phyloP scores from a whole-genome alignment of 2,888 invertebrate genomes.

The Chymomyza fuscimana region DNA sequence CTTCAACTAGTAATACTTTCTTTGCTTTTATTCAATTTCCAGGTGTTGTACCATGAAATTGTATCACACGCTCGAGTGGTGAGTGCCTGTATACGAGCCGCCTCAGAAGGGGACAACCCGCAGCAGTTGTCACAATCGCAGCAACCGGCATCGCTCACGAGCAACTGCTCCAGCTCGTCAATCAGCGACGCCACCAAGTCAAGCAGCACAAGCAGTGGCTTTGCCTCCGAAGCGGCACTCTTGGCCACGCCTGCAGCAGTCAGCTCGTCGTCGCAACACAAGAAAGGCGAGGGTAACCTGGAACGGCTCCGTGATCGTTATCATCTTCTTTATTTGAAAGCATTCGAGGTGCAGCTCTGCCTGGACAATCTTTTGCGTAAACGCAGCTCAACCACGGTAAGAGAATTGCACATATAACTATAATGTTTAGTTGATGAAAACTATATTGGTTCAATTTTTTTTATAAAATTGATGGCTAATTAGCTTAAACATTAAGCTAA shows the following conservation, averaged over 20 bases:
- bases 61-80: constrained; percentile 94
- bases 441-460: not conserved
- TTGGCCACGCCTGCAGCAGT: constrained; percentile 1
- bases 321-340: constrained; percentile 93
- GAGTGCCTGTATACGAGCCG: constrained; percentile 87
- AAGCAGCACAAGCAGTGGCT: constrained; percentile 65
- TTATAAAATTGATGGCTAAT: not conserved
- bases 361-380: constrained; percentile 89
- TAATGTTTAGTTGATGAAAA: not conserved
- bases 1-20: constrained; percentile 21
- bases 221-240: constrained; percentile 54
- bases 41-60: constrained; percentile 96
- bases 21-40: constrained; percentile 71
- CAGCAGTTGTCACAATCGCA: constrained; percentile 49
- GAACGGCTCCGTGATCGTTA: constrained; percentile 90
- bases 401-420: constrained; percentile 56
- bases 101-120: constrained; percentile 81
- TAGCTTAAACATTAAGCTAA: too few relatives aligned
- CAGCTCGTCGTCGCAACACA: constrained; percentile 24
- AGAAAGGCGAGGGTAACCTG: constrained; percentile 78
- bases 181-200: constrained; percentile 46
- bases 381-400: constrained; percentile 84
- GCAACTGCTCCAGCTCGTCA: constrained; percentile 70
- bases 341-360: constrained; percentile 95
- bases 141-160: constrained; percentile 63